Evolutionary conservation across 53 echinoderm and acorn worm genomes (phyloP), one percentile per base, ranked within the genome.

Genomic region (Echinarachnius parma): DNA sequence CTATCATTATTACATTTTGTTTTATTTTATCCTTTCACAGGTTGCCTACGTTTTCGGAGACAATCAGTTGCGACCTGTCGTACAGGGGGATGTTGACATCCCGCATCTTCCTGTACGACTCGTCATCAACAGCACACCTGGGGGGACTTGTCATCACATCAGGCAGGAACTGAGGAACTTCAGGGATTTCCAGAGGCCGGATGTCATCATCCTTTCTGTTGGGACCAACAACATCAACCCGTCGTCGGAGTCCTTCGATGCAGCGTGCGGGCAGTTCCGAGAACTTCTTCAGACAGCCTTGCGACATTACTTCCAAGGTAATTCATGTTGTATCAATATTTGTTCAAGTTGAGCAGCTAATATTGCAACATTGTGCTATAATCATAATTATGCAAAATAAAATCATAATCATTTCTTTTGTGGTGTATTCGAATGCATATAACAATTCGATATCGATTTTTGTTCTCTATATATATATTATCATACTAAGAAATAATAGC

Each of bases 51-150:
- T 69, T 53, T 69, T 69, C 35, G 54, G 33, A 21, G 53, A 69
- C 9, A 69, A 54, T 28, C 70, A 69, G 25, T 36, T 69, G 33
- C 30, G 70, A 33, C 70, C 53, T 4, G 70, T 69, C 21, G 70
- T 69, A 24, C 70, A 69, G 34, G 34, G 24, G 0, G 15, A 69
- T 3, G 70, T 69, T 4, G 21, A 69, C 24, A 34, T 69, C 1
- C 54, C 70, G 24, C 34, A 33, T 21, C 53, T 53, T 1, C 53
- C 70, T 0, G 22, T 69, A 4, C 70, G 53, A 1, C 21, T 53
- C 13, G 34, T 69, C 34, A 53, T 69, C 53, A 69, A 69, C 54
- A 53, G 70, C 53, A 69, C 70, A 9, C 70, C 70, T 9, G 70
- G 70, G 1, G 70, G 70, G 15, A 53, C 70, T 7, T 69, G 70